Base-by-base conservation (phyloP, 1,140 invertebrate species). In the Pteromalus puparum region DNA sequence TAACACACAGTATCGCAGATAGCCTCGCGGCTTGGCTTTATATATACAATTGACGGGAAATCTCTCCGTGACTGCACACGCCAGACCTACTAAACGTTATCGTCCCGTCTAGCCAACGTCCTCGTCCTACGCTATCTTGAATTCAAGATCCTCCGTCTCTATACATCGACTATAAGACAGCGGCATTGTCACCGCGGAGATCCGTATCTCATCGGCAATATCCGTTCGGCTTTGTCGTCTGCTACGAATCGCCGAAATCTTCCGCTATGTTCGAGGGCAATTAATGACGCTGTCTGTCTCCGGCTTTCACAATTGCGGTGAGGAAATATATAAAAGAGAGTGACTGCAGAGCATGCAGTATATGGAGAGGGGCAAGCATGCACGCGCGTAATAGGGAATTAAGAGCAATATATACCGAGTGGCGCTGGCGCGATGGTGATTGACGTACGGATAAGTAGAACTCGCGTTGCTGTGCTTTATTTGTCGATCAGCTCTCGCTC, bases 391-490 rank as follows among this genome's bases (percentile, higher is more conserved):
- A 73, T 73, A 30, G 30, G 30, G 0, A 73, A 38, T 73, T 38
- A 73, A 73, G 34, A 73, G 72, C 34, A 73, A 73, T 73, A 38
- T 73, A 73, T 73, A 34, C 18, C 15, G 68, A 26, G 68, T 7
- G 10, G 24, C 68, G 26, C 53, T 61, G 68, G 72, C 72, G 26
- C 18, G 21, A 21, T 21, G 18, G 21, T 73, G 30, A 73, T 73
- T 73, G 30, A 73, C 72, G 72, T 30, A 38, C 30, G 13, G 30
- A 73, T 73, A 38, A 73, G 28, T 73, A 73, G 72, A 34, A 73
- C 13, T 73, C 72, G 34, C n/a, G 28, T 30, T 61, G 53, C 53
- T 38, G 4, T 73, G 28, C 30, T 34, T 73, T 73, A 73, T 73
- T 53, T 76, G 74, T 13, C 42, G 26, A 72, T 72, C 30, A 53